Percentiles rank a stretch among this genome's conserved stretches.
These are phyloP conservation scores for Unio delphinus DNA, from an alignment of 2,888 invertebrate species.

Conservation along the genomic window DNA sequence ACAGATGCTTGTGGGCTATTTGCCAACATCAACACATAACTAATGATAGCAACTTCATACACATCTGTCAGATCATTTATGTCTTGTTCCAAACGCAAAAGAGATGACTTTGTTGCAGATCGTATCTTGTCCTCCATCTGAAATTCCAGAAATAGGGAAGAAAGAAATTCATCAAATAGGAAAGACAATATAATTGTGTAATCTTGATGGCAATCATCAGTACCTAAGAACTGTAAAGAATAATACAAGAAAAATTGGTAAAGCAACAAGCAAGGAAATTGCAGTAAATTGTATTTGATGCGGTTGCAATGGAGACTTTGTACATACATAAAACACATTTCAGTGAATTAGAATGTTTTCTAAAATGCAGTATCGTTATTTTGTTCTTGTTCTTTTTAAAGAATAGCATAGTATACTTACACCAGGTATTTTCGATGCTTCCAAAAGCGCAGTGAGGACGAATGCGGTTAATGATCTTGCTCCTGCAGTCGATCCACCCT, in stretches of 20 bases:
- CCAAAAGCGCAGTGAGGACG: constrained; percentile 36
- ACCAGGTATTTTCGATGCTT: constrained; percentile 25
- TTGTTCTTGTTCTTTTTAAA: no score
- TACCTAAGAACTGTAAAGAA: no score
- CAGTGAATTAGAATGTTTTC: no score
- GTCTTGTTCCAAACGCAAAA: constrained; percentile 63
- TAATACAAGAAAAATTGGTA: no score
- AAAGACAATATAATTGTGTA: no score
- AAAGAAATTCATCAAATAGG: no score
- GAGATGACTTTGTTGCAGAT: constrained; percentile 41
- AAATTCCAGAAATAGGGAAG: not conserved
- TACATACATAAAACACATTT: no score
- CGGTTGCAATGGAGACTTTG: no score
- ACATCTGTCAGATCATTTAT: constrained; percentile 43
- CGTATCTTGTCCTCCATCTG: constrained; percentile 18
- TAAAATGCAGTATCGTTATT: no score
- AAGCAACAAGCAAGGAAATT: no score
- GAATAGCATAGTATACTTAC: constrained; percentile 8
- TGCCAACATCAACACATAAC: constrained; percentile 56
- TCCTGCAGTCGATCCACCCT: constrained; percentile 67
- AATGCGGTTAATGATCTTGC: constrained; percentile 57
- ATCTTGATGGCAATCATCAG: no score
- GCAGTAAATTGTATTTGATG: no score
- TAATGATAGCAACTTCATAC: constrained; percentile 61
- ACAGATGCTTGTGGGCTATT: constrained; percentile 33